Base-by-base conservation (phyloP, 2,797 vertebrate species). In the Crenichthys baileyi region DNA sequence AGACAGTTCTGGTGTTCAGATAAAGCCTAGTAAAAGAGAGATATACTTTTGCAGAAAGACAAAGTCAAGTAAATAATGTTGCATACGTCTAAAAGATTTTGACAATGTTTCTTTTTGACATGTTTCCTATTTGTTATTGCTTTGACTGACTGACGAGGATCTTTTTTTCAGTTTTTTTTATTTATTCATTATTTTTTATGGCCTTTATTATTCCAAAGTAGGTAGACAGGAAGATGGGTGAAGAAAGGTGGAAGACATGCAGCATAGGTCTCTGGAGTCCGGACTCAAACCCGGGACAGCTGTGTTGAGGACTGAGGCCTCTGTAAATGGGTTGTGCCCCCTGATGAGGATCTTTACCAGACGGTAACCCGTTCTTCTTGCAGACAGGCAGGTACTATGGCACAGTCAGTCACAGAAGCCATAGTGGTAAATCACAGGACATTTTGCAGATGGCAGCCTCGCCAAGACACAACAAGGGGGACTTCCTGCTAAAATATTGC, bases 401-500 rank as follows among this genome's bases (percentile, higher is more conserved):
- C 36, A 86, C 26, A 84, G 81, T 67, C 77, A 86, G 77, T 83
- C 83, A 68, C 68, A 78, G 68, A 55, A 79, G 55, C 84, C 89
- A 65, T 86, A 56, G 11, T 31, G n/a, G 56, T 73, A 56, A 89
- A 88, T 90, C 79, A 84, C 67, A 82, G 77, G 76, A 84, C 18
- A 4, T 56, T 75, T 85, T 74, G 26, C 75, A 83, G 63, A 89
- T 76, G 79, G 80, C 76, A 76, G 81, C 81, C 65, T 74, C 11
- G 56, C 56, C 36, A 15, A 81, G 85, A 84, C 78, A 86, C 81
- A 90, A 91, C 88, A 92, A 76, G 81, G 39, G 26, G 72, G 70
- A 78, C 86, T 89, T 87, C 65, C 77, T 77, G 79, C 83, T 79
- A 72, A 91, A 91, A 87, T 86, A 90, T 77, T 74, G 75, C 76